These are phyloP conservation scores for Nyleta sp. DNA, from an alignment of 2,888 invertebrate species.

Conservation along the genomic window DNA sequence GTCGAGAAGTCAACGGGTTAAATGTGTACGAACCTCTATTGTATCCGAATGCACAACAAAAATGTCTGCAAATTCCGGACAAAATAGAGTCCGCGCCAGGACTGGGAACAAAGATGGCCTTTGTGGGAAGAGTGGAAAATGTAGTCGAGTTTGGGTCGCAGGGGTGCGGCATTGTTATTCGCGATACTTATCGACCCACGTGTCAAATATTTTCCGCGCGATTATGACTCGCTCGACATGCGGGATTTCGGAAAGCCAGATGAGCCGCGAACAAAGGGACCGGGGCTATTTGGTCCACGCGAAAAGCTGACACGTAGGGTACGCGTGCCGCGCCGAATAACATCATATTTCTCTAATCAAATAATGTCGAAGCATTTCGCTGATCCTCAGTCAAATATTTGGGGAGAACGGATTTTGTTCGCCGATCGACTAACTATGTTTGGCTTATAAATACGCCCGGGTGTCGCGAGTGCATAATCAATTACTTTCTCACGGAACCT, in stretches of 20 bases:
- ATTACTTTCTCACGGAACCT: slow-evolving; percentile 13
- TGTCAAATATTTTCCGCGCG: slow-evolving; percentile 50
- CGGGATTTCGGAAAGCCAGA: slow-evolving; percentile 51
- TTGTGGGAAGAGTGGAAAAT: slow-evolving; percentile 10
- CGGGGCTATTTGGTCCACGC: slow-evolving; percentile 15
- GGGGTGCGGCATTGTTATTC: slow-evolving; percentile 23
- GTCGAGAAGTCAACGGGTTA: too few species aligned
- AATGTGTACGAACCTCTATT: neutral
- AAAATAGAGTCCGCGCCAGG: neutral
- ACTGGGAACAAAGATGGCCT: slow-evolving; percentile 12
- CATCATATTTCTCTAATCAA: slow-evolving; percentile 43
- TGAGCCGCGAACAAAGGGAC: slow-evolving; percentile 33
- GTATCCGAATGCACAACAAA: neutral
- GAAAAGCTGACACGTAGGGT: slow-evolving; percentile 27
- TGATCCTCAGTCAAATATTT: slow-evolving; percentile 30
- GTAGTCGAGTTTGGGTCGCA: slow-evolving; percentile 17
- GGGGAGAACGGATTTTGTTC: slow-evolving; percentile 20
- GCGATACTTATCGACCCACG: slow-evolving; percentile 37
- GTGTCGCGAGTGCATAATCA: neutral
- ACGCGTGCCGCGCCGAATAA: neutral
- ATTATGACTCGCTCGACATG: slow-evolving; percentile 46
- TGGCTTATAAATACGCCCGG: slow-evolving; percentile 1
- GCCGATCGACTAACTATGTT: slow-evolving; percentile 10
- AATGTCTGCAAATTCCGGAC: neutral
- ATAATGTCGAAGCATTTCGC: slow-evolving; percentile 16